Conservation (phyloP, 2,888 invertebrate genomes). For the Drosophila barbarae region DNA sequence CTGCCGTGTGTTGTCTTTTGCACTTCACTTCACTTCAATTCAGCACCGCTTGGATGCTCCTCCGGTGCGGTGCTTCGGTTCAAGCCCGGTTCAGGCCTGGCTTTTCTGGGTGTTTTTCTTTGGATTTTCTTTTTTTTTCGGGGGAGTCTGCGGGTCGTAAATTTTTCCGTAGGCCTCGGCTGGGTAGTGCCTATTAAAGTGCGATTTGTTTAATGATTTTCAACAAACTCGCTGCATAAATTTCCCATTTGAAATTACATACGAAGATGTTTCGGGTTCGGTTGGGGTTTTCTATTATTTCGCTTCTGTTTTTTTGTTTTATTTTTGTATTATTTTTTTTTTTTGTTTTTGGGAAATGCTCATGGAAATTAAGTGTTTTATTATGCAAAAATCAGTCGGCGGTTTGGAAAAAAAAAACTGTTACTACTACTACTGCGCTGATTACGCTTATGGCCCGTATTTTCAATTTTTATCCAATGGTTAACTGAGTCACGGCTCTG, state of each 20-base stretch:
- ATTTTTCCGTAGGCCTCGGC: slow-evolving; percentile 63
- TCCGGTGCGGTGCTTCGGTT: slow-evolving; percentile 32
- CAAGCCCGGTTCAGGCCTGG: slow-evolving; percentile 50
- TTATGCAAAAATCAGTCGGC: slow-evolving; percentile 74
- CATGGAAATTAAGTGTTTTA: slow-evolving; percentile 77
- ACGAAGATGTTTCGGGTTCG: slow-evolving; percentile 53
- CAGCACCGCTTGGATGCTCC: slow-evolving; percentile 72
- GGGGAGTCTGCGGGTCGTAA: slow-evolving; percentile 53
- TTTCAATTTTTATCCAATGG: slow-evolving; percentile 14
- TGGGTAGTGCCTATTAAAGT: slow-evolving; percentile 71
- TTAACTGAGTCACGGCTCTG: slow-evolving; percentile 55
- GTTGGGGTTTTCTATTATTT: slow-evolving; percentile 36
- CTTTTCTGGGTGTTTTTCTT: slow-evolving; percentile 20
- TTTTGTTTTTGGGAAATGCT: slow-evolving; percentile 54
- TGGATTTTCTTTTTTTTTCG: slow-evolving; percentile 19
- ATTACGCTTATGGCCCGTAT: slow-evolving; percentile 37
- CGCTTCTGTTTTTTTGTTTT: slow-evolving; percentile 4
- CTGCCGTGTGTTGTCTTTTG: slow-evolving; percentile 69
- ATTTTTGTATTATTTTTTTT: slow-evolving; percentile 19
- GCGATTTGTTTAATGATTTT: slow-evolving; percentile 78
- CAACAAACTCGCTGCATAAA: slow-evolving; percentile 68
- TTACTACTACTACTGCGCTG: slow-evolving; percentile 37
- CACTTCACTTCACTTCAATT: slow-evolving; percentile 76
- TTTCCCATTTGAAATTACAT: slow-evolving; percentile 76
- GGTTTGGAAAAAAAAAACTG: slow-evolving; percentile 28